Evolutionary conservation across 2,113 vertebrate species (phyloP).

Genomic region (Elgaria multicarinata): DNA sequence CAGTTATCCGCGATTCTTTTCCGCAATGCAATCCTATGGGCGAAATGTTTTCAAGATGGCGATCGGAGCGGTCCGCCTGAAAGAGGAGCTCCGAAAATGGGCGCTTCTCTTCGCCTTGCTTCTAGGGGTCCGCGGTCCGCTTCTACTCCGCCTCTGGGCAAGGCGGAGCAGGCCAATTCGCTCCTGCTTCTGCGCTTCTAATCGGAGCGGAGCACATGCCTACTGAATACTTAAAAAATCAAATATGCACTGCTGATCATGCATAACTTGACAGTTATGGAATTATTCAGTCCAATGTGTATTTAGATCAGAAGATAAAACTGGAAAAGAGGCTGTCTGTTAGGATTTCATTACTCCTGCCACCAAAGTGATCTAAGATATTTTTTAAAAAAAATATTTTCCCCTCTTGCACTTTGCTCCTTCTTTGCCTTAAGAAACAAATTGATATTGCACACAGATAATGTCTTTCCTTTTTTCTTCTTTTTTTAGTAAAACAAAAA

Average conservation of each 20-base stretch:
- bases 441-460: slow-evolving; percentile 2
- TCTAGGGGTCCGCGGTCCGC: no score
- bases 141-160: no score
- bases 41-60: no score
- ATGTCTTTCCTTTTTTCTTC: slow-evolving; percentile 13
- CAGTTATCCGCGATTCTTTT: no score
- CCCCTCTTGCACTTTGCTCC: slow-evolving; percentile 22
- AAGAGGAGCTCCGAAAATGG: no score
- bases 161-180: no score
- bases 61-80: no score
- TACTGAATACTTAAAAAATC: background rate
- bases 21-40: no score
- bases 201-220: no score
- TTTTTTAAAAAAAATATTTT: slow-evolving; percentile 18
- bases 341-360: background rate
- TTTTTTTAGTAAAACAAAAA: slow-evolving; percentile 30
- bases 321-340: background rate
- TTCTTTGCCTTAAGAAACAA: slow-evolving; percentile 39
- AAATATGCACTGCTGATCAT: background rate
- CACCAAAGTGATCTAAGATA: slow-evolving; percentile 28
- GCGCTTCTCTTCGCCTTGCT: no score
- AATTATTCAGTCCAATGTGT: background rate
- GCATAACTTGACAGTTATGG: background rate
- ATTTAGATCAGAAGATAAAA: background rate
- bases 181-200: no score